Conservation (phyloP, 2,888 invertebrate genomes). For the Mythimna loreyi region DNA sequence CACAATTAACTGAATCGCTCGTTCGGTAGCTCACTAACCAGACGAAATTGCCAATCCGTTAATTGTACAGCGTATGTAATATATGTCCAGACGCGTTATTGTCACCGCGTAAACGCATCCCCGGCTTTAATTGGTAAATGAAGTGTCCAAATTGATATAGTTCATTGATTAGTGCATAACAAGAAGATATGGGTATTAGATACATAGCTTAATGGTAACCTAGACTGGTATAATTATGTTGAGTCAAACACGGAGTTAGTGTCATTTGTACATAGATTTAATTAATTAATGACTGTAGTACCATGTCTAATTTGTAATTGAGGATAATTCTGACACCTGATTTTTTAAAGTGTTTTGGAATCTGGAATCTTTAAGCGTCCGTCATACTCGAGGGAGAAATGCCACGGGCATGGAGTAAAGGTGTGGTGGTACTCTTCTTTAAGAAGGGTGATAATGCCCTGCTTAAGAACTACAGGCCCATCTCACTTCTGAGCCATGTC, state of each 20-base stretch:
- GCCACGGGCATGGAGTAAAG: too few species aligned
- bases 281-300: background rate
- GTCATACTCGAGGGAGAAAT: too few species aligned
- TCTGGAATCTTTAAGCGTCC: too few species aligned
- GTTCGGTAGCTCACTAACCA: slow-evolving; percentile 72
- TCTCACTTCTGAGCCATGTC: too few species aligned
- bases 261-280: background rate
- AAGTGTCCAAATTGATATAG: slow-evolving; percentile 52
- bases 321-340: background rate
- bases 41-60: slow-evolving; percentile 86
- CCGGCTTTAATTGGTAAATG: slow-evolving; percentile 59
- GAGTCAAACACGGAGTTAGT: background rate
- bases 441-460: too few species aligned
- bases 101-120: slow-evolving; percentile 50
- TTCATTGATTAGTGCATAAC: background rate
- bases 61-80: slow-evolving; percentile 70
- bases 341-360: background rate
- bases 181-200: slow-evolving; percentile 16
- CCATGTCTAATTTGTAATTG: background rate
- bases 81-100: slow-evolving; percentile 52
- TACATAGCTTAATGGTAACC: slow-evolving; percentile 1
- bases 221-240: slow-evolving; percentile 1
- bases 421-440: too few species aligned
- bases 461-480: too few species aligned
- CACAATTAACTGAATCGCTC: slow-evolving; percentile 81